Evolutionary conservation across 1,140 invertebrate species (phyloP), one percentile per base, ranked within the genome.

Genomic region (Oryzaephilus surinamensis): DNA sequence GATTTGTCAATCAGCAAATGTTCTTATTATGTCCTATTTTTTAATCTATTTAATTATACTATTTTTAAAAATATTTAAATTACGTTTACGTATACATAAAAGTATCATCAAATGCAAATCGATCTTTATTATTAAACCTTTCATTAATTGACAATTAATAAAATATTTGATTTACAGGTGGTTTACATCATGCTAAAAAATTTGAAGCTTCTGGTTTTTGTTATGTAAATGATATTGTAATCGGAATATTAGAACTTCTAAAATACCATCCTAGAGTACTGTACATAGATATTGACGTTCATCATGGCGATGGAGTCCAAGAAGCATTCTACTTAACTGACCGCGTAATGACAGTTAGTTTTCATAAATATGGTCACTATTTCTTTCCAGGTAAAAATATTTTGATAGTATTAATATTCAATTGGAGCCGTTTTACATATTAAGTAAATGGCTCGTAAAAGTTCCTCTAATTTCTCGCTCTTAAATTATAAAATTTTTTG

Each of bases 271-370:
- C 91, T 1, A 67, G 97, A 48, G 96, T 99, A 7, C 65, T 99
- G 8, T 99, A 99, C 55, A 97, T 99, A 41, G 97, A 99, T 57
- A 99, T 99, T 48, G 97, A 99, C 57, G 97, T 99, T 6, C 97
- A 99, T 64, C 97, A 99, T 64, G 96, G 96, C 0, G 96, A 99
- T 67, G 96, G 96, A 1, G 96, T 99, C 0, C 94, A 99, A 65
- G 96, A 99, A 69, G 96, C 96, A 1, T 99, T 99, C 68, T 98
- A 99, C 60, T 68, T 97, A 1, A 98, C 95, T 0, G 96, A 99
- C 64, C 69, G 96, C 30, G 96, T 99, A 0, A 99, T 99, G 96
- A 99, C 96, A 0, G 94, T 98, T 2, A 97, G 92, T 12, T 99
- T 99, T 63, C 96, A 99, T 58, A 97, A 97, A 66, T 99, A 97